A percentile compares a stretch with the other conserved stretches of the same genome.
Evolutionary conservation across 2,797 vertebrate species (phyloP).

Genomic region (Tauraco hartlaubi): DNA sequence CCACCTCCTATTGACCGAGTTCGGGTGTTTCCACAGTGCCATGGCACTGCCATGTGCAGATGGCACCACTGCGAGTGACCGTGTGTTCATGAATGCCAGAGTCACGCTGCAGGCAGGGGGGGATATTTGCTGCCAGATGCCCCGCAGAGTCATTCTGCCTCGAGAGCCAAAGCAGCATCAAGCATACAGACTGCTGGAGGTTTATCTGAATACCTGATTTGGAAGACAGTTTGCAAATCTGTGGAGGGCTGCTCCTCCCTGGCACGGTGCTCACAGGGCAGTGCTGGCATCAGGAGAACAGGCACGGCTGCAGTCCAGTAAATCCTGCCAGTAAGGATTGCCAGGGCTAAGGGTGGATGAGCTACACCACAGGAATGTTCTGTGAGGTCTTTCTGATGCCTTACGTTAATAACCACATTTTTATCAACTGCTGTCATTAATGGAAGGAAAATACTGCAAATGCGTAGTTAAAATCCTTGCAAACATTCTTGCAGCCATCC

Average conservation of each 20-base stretch:
- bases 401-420: not conserved
- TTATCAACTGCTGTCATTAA: not conserved
- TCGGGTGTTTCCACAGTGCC: not conserved
- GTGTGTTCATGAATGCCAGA: not conserved
- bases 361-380: not conserved
- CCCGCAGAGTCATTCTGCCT: not conserved
- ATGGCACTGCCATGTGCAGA: accelerated
- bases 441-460: not conserved
- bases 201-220: not conserved
- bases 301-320: not conserved
- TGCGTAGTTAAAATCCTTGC: not conserved
- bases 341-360: not conserved
- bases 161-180: not conserved
- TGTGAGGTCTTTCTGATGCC: not conserved
- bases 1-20: accelerated
- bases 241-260: not conserved
- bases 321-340: not conserved
- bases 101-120: not conserved
- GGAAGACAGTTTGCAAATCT: not conserved
- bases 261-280: accelerated
- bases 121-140: not conserved
- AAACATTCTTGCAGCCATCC: not conserved
- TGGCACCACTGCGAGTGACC: accelerated
- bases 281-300: not conserved
- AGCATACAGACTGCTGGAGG: not conserved